Evolutionary conservation across 2,888 invertebrate genomes (phyloP).

Genomic region (Erpobdella octoculata): DNA sequence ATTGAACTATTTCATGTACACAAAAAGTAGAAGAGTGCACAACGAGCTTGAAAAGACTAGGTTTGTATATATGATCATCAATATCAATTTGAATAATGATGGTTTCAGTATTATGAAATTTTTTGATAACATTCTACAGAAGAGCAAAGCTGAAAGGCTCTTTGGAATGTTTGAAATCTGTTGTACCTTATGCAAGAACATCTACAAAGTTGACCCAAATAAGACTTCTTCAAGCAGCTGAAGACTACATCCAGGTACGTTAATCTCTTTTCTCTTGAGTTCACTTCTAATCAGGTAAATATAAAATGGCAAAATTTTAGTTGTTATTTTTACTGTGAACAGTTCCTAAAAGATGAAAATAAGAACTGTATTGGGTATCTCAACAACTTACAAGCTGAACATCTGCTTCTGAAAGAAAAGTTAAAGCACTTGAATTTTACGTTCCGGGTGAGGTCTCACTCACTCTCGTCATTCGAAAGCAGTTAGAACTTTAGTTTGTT

Average conservation of each 20-base stretch:
- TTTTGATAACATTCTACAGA: not conserved
- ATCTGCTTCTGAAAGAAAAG: not conserved
- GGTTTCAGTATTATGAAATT: not conserved
- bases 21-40: conserved; percentile 3
- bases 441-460: not conserved
- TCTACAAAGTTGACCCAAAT: conserved; percentile 6
- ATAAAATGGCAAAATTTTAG: not conserved
- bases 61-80: not conserved
- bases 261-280: too few relatives aligned
- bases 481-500: not conserved
- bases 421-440: not conserved
- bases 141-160: conserved; percentile 3
- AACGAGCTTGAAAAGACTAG: conserved; percentile 2
- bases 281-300: not conserved
- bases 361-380: not conserved
- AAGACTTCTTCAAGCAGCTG: not conserved
- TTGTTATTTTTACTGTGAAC: not conserved
- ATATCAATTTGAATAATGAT: not conserved
- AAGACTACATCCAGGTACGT: not conserved
- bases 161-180: not conserved
- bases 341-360: not conserved
- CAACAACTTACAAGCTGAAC: not conserved
- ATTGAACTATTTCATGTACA: too few relatives aligned
- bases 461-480: conserved; percentile 5
- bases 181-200: not conserved